Percentiles rank a stretch among this genome's conserved stretches.
phyloP scores from a whole-genome alignment of 1,140 invertebrate species.

The Diabrotica undecimpunctata region DNA sequence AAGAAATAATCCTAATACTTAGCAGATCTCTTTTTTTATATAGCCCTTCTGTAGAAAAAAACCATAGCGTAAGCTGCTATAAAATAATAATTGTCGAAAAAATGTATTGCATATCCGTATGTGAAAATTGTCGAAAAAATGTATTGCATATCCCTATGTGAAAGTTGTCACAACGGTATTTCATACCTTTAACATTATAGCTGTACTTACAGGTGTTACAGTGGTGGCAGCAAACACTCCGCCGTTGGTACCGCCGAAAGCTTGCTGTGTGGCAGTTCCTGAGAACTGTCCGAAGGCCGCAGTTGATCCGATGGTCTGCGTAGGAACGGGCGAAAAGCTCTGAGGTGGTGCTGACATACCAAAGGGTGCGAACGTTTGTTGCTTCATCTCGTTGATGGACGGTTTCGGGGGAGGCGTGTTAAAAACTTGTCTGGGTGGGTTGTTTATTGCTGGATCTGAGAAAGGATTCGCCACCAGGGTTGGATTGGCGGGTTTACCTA shows the following conservation, averaged over 20 bases:
- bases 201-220: constrained; percentile 9
- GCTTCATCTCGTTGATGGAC: constrained; percentile 56
- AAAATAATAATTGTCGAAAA: no score
- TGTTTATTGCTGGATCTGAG: constrained; percentile 33
- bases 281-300: constrained; percentile 12
- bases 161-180: no score
- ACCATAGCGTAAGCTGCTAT: no score
- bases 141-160: no score
- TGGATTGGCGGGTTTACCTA: constrained; percentile 41
- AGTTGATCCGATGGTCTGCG: not conserved
- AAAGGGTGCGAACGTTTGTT: constrained; percentile 47
- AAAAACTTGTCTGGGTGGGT: constrained; percentile 38
- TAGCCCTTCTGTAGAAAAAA: no score
- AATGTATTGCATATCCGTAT: no score
- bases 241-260: constrained; percentile 21
- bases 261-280: not conserved
- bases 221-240: constrained; percentile 9
- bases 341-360: constrained; percentile 19
- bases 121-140: no score
- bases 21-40: no score
- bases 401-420: constrained; percentile 46
- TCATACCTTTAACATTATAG: no score
- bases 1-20: no score
- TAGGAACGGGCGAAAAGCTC: constrained; percentile 8
- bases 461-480: constrained; percentile 49